phyloP scores from a whole-genome alignment of 2,113 vertebrate genomes.

The Ariopsis seemanni region DNA sequence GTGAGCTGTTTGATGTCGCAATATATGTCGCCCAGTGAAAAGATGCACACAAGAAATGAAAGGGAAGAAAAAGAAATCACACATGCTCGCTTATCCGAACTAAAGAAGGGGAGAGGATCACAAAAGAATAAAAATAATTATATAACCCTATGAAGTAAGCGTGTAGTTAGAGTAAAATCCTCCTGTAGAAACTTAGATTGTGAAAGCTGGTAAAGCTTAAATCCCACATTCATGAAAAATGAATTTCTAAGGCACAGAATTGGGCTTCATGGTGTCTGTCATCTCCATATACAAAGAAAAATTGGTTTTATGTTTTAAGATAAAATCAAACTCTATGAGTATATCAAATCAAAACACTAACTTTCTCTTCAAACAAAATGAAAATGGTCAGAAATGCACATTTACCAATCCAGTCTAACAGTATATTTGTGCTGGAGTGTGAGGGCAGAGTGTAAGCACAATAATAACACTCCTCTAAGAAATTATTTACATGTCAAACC shows the following conservation, averaged over 20 bases:
- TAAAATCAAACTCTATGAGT: background rate
- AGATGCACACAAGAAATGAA: slow-evolving; percentile 5
- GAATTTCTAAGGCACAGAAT: background rate
- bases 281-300: background rate
- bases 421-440: background rate
- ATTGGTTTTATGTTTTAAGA: background rate
- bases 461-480: background rate
- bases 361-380: background rate
- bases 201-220: background rate
- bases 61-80: slow-evolving; percentile 10
- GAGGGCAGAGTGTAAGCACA: background rate
- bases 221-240: background rate
- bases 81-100: background rate
- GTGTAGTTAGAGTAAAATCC: background rate
- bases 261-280: background rate
- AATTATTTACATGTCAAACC: background rate
- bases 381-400: background rate
- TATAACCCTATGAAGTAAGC: slow-evolving; percentile 6
- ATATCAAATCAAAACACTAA: background rate
- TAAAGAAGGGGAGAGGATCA: background rate
- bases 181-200: background rate
- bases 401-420: background rate
- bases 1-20: background rate
- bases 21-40: background rate
- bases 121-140: slow-evolving; percentile 5